Evolutionary conservation across 2,113 vertebrate genomes (phyloP).

Genomic region (Balaeniceps rex): DNA sequence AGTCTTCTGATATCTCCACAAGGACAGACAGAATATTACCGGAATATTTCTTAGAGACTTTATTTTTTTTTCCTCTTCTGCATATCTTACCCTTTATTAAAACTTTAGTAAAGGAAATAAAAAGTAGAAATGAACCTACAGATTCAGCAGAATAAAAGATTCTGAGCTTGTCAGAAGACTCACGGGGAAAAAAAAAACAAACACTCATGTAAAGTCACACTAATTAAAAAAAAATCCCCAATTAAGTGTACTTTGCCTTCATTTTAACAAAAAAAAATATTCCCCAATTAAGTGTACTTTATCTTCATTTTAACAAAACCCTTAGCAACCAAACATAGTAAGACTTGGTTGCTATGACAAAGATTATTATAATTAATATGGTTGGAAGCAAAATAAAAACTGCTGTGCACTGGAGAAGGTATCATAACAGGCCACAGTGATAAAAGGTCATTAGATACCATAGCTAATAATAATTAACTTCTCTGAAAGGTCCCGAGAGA

Average conservation of each 20-base stretch:
- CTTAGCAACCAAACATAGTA: background rate
- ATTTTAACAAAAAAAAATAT: background rate
- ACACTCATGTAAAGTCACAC: background rate
- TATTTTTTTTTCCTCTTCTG: background rate
- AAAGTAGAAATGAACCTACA: background rate
- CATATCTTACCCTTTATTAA: constrained; percentile 7
- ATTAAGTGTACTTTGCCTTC: constrained; percentile 30
- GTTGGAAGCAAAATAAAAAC: constrained; percentile 9
- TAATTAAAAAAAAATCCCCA: background rate
- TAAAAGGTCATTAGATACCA: background rate
- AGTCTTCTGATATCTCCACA: background rate
- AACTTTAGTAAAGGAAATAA: background rate
- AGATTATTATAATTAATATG: constrained; percentile 40
- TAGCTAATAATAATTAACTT: background rate
- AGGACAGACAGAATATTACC: background rate
- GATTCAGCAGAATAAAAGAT: constrained; percentile 37
- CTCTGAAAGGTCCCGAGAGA: background rate
- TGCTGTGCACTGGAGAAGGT: background rate
- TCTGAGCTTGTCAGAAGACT: constrained; percentile 29
- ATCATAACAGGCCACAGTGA: background rate
- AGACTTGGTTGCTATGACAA: constrained; percentile 16
- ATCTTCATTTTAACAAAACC: constrained; percentile 27
- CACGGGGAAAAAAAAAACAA: background rate
- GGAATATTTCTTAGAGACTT: background rate
- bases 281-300: constrained; percentile 37